A percentile compares a stretch with the other conserved stretches of the same genome.
Evolutionary conservation across 1,140 invertebrate species (phyloP).

Genomic region (Amphibalanus amphitrite): DNA sequence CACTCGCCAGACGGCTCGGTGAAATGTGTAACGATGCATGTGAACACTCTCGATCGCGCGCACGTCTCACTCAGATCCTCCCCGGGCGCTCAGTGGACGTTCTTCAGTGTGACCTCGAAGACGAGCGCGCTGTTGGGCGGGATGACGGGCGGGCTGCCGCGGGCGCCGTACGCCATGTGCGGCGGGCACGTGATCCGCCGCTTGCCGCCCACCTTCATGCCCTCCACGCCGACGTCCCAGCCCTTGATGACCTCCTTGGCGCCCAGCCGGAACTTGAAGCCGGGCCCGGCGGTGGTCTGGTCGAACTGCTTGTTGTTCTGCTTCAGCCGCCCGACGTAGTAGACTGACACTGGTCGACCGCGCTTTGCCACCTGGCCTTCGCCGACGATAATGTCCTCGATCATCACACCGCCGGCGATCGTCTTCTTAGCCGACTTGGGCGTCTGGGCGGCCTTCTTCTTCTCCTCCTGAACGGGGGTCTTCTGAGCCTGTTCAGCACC

Average conservation of each 20-base stretch:
- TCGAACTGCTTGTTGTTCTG: constrained; percentile 70
- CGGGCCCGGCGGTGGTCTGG: constrained; percentile 44
- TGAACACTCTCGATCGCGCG: no score
- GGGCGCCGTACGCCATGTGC: constrained; percentile 58
- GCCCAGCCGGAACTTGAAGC: constrained; percentile 71
- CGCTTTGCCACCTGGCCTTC: constrained; percentile 51
- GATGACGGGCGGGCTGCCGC: constrained; percentile 61
- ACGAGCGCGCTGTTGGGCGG: constrained; percentile 62
- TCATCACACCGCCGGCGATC: constrained; percentile 49
- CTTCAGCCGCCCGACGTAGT: constrained; percentile 57
- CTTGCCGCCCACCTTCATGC: constrained; percentile 87
- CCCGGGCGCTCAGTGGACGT: constrained; percentile 46
- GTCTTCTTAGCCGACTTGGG: constrained; percentile 27
- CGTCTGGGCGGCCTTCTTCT: constrained; percentile 24
- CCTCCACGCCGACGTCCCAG: constrained; percentile 70
- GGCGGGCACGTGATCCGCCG: constrained; percentile 65
- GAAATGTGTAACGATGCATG: no score
- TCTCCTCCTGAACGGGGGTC: constrained; percentile 29
- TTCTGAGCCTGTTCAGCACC: constrained; percentile 15
- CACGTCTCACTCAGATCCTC: no score
- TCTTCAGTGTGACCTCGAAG: constrained; percentile 74
- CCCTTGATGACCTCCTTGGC: constrained; percentile 73
- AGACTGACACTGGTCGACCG: constrained; percentile 47
- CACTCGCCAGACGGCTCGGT: no score
- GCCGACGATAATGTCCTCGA: constrained; percentile 60